phyloP scores from a whole-genome alignment of 2,888 invertebrate genomes.

The Mythimna impura region DNA sequence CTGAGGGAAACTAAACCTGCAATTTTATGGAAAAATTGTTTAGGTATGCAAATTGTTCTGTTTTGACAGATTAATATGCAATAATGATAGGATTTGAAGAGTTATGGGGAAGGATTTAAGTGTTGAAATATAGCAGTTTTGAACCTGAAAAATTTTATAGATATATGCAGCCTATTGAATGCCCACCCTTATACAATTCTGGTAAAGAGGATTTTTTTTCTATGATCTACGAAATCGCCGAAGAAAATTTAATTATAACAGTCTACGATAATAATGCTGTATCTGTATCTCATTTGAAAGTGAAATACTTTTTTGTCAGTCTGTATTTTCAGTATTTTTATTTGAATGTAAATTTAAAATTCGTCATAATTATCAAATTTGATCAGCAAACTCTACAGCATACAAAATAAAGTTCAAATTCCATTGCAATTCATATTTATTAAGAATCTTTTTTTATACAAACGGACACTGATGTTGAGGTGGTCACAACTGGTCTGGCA shows the following conservation, averaged over 20 bases:
- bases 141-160: background rate
- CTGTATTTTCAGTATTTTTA: background rate
- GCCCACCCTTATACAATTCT: background rate
- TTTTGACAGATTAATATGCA: constrained; percentile 19
- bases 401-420: too few relatives aligned
- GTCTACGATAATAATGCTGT: background rate
- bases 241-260: background rate
- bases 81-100: constrained; percentile 37
- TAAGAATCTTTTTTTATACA: too few relatives aligned
- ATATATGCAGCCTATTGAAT: too few relatives aligned
- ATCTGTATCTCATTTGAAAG: background rate
- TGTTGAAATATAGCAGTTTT: constrained; percentile 10
- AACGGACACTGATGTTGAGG: too few relatives aligned
- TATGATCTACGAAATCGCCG: background rate
- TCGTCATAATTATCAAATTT: too few relatives aligned
- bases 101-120: constrained; percentile 22
- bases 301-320: background rate
- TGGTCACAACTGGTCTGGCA: too few relatives aligned
- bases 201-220: background rate
- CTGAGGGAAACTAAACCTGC: constrained; percentile 51
- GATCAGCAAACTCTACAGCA: too few relatives aligned
- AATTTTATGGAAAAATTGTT: constrained; percentile 40
- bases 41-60: constrained; percentile 38
- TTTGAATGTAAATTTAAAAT: too few relatives aligned
- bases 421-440: too few relatives aligned